Evolutionary conservation across 1,140 invertebrate genomes (phyloP).

Genomic region (Diorhabda sublineata): DNA sequence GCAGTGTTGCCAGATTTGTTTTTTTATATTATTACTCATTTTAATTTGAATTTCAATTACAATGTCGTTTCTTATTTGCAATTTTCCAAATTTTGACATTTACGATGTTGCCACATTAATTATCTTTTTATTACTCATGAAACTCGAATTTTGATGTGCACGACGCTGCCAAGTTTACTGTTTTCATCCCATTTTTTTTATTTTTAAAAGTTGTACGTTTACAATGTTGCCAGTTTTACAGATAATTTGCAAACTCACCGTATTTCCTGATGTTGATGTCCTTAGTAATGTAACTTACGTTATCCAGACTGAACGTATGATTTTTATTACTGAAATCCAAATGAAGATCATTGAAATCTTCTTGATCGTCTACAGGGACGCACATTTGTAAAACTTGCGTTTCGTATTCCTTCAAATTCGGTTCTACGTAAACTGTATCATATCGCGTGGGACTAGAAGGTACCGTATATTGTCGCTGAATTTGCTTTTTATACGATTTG

Average conservation of each 20-base stretch:
- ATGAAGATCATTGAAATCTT: constrained; percentile 72
- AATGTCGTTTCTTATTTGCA: too few species aligned
- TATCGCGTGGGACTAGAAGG: constrained; percentile 59
- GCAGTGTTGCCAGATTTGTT: too few species aligned
- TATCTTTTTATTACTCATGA: too few species aligned
- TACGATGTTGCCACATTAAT: too few species aligned
- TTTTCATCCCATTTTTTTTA: too few species aligned
- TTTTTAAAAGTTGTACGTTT: not conserved
- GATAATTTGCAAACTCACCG: constrained; percentile 27
- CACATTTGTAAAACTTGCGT: constrained; percentile 88
- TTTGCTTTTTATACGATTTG: constrained; percentile 73
- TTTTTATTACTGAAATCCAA: constrained; percentile 83
- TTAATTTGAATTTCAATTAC: too few species aligned
- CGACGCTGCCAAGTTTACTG: too few species aligned
- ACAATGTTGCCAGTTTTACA: not conserved
- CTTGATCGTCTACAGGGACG: constrained; percentile 73
- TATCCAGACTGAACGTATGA: constrained; percentile 80
- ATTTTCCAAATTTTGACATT: too few species aligned
- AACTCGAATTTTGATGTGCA: too few species aligned
- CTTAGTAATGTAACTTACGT: constrained; percentile 80
- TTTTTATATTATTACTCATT: too few species aligned
- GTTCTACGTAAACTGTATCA: constrained; percentile 74
- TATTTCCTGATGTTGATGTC: constrained; percentile 56
- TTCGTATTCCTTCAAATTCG: constrained; percentile 78
- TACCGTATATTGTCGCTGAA: constrained; percentile 67